phyloP scores from a whole-genome alignment of 1,140 invertebrate species.

The Anastrepha obliqua region DNA sequence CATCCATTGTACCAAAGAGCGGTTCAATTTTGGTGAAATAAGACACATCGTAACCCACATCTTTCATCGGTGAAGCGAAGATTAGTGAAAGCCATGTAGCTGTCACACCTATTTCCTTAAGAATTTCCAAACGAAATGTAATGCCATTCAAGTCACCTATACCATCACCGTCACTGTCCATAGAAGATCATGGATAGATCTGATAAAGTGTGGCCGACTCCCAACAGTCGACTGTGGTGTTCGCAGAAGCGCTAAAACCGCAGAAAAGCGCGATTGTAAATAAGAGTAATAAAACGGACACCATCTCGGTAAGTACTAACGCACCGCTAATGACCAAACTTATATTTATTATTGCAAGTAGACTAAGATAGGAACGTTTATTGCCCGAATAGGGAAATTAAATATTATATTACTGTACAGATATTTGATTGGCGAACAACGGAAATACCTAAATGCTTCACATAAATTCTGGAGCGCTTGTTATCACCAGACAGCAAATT shows the following conservation, averaged over 20 bases:
- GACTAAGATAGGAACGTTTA: no score
- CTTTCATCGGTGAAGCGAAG: conserved; percentile 80
- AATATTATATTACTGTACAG: no score
- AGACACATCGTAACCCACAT: conserved; percentile 82
- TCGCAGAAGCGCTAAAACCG: background rate
- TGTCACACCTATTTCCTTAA: conserved; percentile 77
- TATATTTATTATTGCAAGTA: background rate
- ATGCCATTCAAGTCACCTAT: conserved; percentile 62
- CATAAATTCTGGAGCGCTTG: no score
- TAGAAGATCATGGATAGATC: no score
- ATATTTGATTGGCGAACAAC: no score
- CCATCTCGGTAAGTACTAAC: background rate
- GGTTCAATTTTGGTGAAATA: conserved; percentile 82
- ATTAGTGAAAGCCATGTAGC: conserved; percentile 84
- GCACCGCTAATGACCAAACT: background rate
- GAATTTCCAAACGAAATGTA: conserved; percentile 75
- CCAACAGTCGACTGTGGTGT: conserved; percentile 7
- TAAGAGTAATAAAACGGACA: background rate
- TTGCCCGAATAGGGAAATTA: no score
- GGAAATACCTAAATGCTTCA: no score
- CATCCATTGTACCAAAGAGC: no score
- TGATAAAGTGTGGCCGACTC: no score
- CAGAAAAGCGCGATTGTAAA: background rate
- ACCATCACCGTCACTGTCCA: no score
- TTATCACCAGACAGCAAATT: no score